Percentiles rank a stretch among this genome's conserved stretches.
Evolutionary conservation across 2,888 invertebrate species (phyloP).

Genomic region (Allophyes oxyacanthae): DNA sequence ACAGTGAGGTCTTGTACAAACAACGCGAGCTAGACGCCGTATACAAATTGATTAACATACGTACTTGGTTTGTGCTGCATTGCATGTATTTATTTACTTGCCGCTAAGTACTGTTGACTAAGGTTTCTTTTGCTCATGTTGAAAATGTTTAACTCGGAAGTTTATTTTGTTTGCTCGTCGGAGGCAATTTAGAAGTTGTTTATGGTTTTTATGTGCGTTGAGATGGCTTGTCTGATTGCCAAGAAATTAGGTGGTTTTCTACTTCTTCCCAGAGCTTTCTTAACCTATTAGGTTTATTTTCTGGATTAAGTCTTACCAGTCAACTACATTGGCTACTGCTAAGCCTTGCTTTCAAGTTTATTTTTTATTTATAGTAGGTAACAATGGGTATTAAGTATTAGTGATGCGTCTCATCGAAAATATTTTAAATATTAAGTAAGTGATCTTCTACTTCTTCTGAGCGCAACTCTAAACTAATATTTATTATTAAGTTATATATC

Average conservation of each 20-base stretch:
- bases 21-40: constrained; percentile 35
- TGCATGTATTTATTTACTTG: constrained; percentile 49
- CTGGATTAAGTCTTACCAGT: background rate
- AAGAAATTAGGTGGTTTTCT: constrained; percentile 10
- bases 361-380: no score
- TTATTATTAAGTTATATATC: no score
- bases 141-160: constrained; percentile 24
- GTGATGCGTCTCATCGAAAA: no score
- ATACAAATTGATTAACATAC: constrained; percentile 53
- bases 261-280: constrained; percentile 1
- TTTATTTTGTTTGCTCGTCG: constrained; percentile 30
- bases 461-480: no score
- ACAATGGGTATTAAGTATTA: no score
- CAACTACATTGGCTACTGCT: background rate
- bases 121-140: constrained; percentile 39
- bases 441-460: no score
- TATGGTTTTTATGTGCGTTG: constrained; percentile 26
- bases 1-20: constrained; percentile 45
- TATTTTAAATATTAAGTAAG: no score
- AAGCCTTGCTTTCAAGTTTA: no score
- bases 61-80: constrained; percentile 24
- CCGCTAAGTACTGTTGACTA: constrained; percentile 39
- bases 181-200: constrained; percentile 33
- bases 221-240: constrained; percentile 28
- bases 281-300: constrained; percentile 10